These are phyloP conservation scores for Pelmatolapia mariae DNA, from an alignment of 2,113 vertebrate genomes.

Conservation along the genomic window DNA sequence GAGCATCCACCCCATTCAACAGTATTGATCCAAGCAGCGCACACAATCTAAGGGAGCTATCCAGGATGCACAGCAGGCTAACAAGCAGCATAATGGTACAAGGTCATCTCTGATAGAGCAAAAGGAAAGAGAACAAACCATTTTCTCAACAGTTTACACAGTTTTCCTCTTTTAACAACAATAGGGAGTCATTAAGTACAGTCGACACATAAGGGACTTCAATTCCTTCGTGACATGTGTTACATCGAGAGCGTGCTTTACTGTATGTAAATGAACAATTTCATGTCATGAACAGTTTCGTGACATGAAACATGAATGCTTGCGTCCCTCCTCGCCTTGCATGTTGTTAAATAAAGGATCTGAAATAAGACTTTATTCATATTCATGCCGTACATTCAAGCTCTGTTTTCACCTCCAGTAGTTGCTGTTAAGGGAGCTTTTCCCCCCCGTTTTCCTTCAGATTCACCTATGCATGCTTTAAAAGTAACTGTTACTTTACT, in stretches of 20 bases:
- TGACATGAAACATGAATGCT: conserved; percentile 32
- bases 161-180: background rate
- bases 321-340: conserved; percentile 1
- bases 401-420: background rate
- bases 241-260: conserved; percentile 22
- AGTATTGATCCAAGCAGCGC: background rate
- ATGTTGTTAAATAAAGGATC: background rate
- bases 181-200: conserved; percentile 41
- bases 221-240: conserved; percentile 48
- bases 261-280: conserved; percentile 51
- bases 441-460: background rate
- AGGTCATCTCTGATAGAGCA: background rate
- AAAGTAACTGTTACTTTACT: background rate
- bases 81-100: background rate
- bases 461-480: background rate
- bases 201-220: conserved; percentile 40
- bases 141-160: background rate
- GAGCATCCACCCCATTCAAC: background rate
- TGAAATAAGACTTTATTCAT: conserved; percentile 1
- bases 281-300: conserved; percentile 18
- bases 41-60: background rate
- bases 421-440: background rate
- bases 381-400: background rate
- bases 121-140: background rate
- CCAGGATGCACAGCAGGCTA: background rate